A percentile compares a stretch with the other conserved stretches of the same genome.
These are phyloP conservation scores for Lethenteron reissneri DNA, from an alignment of 2,113 vertebrate species.

Conservation along the genomic window DNA sequence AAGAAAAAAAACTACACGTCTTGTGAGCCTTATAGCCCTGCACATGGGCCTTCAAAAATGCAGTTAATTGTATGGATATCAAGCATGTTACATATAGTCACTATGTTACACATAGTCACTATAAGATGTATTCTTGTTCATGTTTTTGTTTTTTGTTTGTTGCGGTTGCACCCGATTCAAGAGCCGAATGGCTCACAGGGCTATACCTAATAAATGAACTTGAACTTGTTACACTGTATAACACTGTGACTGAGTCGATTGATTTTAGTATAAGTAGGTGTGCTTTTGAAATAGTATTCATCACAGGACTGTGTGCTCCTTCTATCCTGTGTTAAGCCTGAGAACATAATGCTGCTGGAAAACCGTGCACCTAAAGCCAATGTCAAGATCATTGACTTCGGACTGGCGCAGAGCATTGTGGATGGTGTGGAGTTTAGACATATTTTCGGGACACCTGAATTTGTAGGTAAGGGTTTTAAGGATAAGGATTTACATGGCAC, in stretches of 20 bases:
- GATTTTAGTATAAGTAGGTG: neutral
- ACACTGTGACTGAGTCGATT: neutral
- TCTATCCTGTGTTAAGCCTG: constrained; percentile 36
- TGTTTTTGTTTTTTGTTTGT: too few species aligned
- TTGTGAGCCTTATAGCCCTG: too few species aligned
- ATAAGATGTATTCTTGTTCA: too few species aligned
- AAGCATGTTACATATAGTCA: neutral
- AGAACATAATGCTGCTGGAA: constrained; percentile 94
- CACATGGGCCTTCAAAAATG: constrained; percentile 1
- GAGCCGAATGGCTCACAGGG: too few species aligned
- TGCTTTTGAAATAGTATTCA: constrained; percentile 25
- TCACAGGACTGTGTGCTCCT: constrained; percentile 17
- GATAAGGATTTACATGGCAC: too few species aligned
- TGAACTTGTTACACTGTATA: neutral
- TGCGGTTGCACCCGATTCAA: too few species aligned
- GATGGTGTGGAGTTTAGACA: constrained; percentile 96
- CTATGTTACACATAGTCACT: too few species aligned
- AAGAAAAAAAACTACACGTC: too few species aligned
- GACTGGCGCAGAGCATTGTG: constrained; percentile 89
- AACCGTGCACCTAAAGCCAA: constrained; percentile 66
- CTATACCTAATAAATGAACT: too few species aligned
- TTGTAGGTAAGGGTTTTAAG: constrained; percentile 52
- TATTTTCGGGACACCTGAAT: constrained; percentile 90
- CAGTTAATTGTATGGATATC: neutral
- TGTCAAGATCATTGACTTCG: constrained; percentile 96